Conservation (phyloP, 2,797 vertebrate genomes). For the Tachyglossus aculeatus region DNA sequence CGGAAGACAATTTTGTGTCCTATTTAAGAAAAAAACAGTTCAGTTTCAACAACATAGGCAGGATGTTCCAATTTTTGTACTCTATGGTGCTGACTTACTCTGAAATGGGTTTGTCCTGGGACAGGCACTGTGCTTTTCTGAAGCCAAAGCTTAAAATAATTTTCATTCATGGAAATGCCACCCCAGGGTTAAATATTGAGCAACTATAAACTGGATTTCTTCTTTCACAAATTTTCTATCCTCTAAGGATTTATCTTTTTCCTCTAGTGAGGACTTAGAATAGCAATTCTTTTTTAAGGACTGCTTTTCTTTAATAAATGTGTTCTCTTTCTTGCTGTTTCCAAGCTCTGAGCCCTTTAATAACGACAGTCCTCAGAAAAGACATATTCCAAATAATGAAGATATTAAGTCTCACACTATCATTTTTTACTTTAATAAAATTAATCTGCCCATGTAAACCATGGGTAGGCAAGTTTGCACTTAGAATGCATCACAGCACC, state of each 20-base stretch:
- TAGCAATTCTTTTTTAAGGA: conserved; percentile 58
- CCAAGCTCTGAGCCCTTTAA: conserved; percentile 51
- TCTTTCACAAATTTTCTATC: conserved; percentile 10
- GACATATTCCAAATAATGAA: conserved; percentile 68
- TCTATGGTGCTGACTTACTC: conserved; percentile 39
- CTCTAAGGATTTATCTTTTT: conserved; percentile 7
- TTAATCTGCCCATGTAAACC: conserved; percentile 66
- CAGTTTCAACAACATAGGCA: conserved; percentile 17
- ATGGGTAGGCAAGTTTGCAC: conserved; percentile 61
- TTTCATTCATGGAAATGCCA: neutral
- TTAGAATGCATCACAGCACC: conserved; percentile 58
- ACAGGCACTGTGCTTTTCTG: conserved; percentile 30
- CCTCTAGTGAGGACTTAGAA: conserved; percentile 23
- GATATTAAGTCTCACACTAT: conserved; percentile 61
- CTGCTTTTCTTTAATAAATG: conserved; percentile 56
- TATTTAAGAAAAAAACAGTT: conserved; percentile 11
- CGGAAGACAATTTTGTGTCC: conserved; percentile 15
- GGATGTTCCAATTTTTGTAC: conserved; percentile 7
- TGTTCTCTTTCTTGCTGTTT: conserved; percentile 46
- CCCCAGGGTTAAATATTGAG: conserved; percentile 27
- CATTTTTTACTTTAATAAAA: conserved; percentile 74
- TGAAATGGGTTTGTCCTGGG: conserved; percentile 51
- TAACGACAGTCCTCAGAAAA: conserved; percentile 65
- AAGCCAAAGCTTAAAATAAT: conserved; percentile 42
- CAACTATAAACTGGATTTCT: conserved; percentile 29